Evolutionary conservation across 2,113 vertebrate genomes (phyloP).

Genomic region (Perca flavescens): DNA sequence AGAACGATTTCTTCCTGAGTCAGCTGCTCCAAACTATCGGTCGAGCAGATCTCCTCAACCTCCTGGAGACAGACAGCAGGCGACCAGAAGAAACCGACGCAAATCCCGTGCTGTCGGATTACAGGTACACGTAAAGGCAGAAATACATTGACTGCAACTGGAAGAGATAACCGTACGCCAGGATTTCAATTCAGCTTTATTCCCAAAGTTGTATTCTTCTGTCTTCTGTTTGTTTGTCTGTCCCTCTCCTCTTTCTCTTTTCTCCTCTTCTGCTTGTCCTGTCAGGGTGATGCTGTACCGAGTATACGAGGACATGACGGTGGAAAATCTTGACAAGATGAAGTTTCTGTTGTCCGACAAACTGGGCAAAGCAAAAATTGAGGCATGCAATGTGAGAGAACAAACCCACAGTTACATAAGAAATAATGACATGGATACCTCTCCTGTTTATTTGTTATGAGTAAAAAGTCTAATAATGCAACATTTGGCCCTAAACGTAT

Average conservation of each 20-base stretch:
- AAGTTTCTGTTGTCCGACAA: constrained; percentile 66
- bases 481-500: no score
- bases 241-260: not conserved
- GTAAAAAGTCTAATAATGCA: not conserved
- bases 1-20: constrained; percentile 57
- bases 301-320: constrained; percentile 68
- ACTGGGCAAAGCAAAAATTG: constrained; percentile 65
- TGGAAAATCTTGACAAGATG: constrained; percentile 58
- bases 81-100: constrained; percentile 33
- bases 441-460: not conserved
- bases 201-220: not conserved
- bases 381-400: constrained; percentile 76
- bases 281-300: constrained; percentile 81
- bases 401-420: not conserved
- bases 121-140: constrained; percentile 81
- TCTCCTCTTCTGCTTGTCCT: not conserved
- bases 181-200: not conserved
- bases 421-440: not conserved
- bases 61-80: constrained; percentile 46
- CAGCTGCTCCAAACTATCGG: constrained; percentile 77
- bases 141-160: fast-evolving
- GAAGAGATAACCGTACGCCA: not conserved
- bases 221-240: not conserved
- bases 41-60: constrained; percentile 69
- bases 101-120: constrained; percentile 67